Conservation (phyloP, 2,113 vertebrate genomes). For the Salvelinus alpinus region DNA sequence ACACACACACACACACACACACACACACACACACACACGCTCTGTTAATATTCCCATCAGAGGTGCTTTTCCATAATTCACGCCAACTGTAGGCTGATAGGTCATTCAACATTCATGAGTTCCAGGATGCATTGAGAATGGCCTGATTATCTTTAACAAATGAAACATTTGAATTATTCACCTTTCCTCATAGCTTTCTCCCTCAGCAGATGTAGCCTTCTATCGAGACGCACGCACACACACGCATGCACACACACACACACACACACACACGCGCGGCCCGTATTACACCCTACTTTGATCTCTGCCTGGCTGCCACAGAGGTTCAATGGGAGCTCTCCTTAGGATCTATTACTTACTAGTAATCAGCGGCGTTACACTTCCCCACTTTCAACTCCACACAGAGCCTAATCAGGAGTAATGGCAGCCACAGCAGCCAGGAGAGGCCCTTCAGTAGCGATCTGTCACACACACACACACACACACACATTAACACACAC, state of each 20-base stretch:
- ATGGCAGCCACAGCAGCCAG: too few relatives aligned
- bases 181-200: conserved; percentile 47
- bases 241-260: conserved; percentile 8
- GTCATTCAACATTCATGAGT: conserved; percentile 99
- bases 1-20: conserved; percentile 40
- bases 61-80: conserved; percentile 98
- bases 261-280: conserved; percentile 12
- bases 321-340: conserved; percentile 24
- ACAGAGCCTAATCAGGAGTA: conserved; percentile 36
- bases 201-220: conserved; percentile 61
- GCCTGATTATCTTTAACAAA: conserved; percentile 99
- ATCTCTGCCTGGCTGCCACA: conserved; percentile 36
- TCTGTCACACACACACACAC: too few relatives aligned
- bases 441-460: too few relatives aligned
- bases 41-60: conserved; percentile 95
- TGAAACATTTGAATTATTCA: conserved; percentile 99
- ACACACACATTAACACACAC: conserved; percentile 2
- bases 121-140: conserved; percentile 95
- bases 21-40: conserved; percentile 53
- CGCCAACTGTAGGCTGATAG: conserved; percentile 98
- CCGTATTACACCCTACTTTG: conserved; percentile 45
- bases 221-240: conserved; percentile 28
- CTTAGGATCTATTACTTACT: conserved; percentile 72
- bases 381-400: neutral
- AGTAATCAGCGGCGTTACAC: conserved; percentile 46